Base-by-base conservation (phyloP, 2,797 vertebrate species). In the Sebastes melanostomus region DNA sequence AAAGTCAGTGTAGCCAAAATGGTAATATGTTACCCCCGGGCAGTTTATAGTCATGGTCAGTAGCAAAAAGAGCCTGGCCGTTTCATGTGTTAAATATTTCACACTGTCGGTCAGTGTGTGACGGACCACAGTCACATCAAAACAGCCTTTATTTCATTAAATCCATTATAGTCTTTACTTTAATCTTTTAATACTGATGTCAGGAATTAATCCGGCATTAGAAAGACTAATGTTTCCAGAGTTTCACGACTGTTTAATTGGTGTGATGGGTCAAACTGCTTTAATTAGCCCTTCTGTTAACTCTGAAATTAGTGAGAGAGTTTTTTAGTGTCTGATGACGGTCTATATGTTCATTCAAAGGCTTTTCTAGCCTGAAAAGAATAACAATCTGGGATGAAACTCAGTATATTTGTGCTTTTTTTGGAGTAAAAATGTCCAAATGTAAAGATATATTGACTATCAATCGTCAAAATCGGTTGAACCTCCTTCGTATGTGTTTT, bases 221-320 rank as follows among this genome's bases (percentile, higher is more conserved):
- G 55, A 79, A 29, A 50, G 58, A 88, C 69, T 66, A 18, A 58
- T 70, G 66, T 77, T 86, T 65, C 30, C 65, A 71, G 65, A 76
- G 63, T 72, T 85, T 77, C 66, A 70, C 54, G 16, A 1, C 67
- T 55, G 63, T 74, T 86, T 89, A 92, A 92, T 90, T 85, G 80
- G 83, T 86, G 86, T 90, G 81, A 91, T 77, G 78, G 90, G 88
- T 92, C 90, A 89, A 81, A 79, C 66, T 72, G 78, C 62, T 29
- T 86, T 85, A 86, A 92, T 89, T 90, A 89, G 81, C 79, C 68
- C 56, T 54, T n/a, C 11, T 80, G 84, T 55, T 84, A 71, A 73
- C 18, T 75, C 58, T 76, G 30, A 82, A 91, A 85, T 84, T 24
- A 86, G 66, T 32, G 58, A 50, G 56, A 58, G 75, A 62, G 46